These are phyloP conservation scores for Prorops nasuta DNA, from an alignment of 1,140 invertebrate genomes.

Conservation along the genomic window DNA sequence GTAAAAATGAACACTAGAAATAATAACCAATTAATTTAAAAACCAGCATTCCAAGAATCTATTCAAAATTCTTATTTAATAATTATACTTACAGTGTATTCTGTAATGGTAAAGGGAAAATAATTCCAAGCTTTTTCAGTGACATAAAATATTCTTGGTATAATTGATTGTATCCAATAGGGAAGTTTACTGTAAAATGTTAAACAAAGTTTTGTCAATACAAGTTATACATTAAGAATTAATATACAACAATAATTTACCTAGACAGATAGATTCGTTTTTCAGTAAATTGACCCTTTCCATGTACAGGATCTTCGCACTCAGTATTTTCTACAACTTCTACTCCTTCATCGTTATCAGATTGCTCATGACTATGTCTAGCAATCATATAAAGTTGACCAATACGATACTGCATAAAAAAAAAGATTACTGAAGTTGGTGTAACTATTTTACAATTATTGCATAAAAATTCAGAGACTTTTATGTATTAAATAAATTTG, in stretches of 20 bases:
- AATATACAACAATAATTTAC: conserved; percentile 51
- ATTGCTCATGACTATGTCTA: conserved; percentile 88
- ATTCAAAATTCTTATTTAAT: background rate
- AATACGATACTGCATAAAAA: conserved; percentile 74
- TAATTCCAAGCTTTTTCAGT: conserved; percentile 95
- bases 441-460: too few species aligned
- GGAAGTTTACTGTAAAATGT: conserved; percentile 75
- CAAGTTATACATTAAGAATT: conserved; percentile 3
- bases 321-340: conserved; percentile 84
- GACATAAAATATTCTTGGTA: conserved; percentile 89
- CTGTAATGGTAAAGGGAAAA: conserved; percentile 89
- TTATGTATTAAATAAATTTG: too few species aligned
- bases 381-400: conserved; percentile 95
- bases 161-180: conserved; percentile 83
- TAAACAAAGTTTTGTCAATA: conserved; percentile 3
- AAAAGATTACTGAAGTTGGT: too few species aligned
- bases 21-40: conserved; percentile 22
- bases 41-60: conserved; percentile 13
- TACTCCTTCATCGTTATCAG: conserved; percentile 86
- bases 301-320: conserved; percentile 76
- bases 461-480: too few species aligned
- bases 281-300: conserved; percentile 85
- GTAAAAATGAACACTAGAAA: conserved; percentile 85
- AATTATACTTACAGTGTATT: conserved; percentile 63
- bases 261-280: conserved; percentile 89